Evolutionary conservation across 35 echinoderm and acorn worm genomes (phyloP), one percentile per base, ranked within the genome.

Genomic region (Amphiura filiformis): DNA sequence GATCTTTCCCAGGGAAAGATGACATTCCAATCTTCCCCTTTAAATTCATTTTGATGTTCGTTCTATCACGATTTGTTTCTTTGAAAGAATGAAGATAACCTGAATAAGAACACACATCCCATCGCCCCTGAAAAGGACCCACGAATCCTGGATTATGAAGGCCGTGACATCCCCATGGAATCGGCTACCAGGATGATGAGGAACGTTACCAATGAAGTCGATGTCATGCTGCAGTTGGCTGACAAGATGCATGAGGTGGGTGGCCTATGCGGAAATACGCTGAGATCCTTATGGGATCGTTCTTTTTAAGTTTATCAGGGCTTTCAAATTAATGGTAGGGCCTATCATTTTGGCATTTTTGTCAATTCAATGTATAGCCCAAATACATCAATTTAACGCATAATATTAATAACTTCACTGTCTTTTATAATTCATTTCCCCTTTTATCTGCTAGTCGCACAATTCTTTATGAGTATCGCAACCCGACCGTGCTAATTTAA

Each of bases 171-270:
- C 20, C 44, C 44, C 7, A 52, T 20, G 20, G 44, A 52, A 20
- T 83, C 81, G 26, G 13, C 81, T 3, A 15, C 40, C 39, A 57
- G 31, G 40, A 56, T 83, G 81, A 49, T 49, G n/a, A 23, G 32
- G 81, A 32, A 83, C 31, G 52, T 83, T 39, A n/a, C 52, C 39
- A 47, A 47, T 47, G 81, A 83, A 31, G 39, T 83, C 31, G 81
- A 83, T n/a, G 81, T 83, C 81, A 83, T 83, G 81, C 40, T 83
- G 40, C 39, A 83, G 12, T 34, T 83, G 40, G 81, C 81, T 13
- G 52, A 47, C 39, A 83, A 47, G 14, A 83, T 83, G 81, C 81
- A 83, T 32, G 81, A 83, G 81, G n/a, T 83, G 31, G 38, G 38
- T 56, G 32, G 81, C 81, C n/a, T n/a, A n/a, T n/a, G n/a, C n/a